These are phyloP conservation scores for Coranthus polyacanthus DNA, from an alignment of 2,797 vertebrate genomes.

Conservation along the genomic window DNA sequence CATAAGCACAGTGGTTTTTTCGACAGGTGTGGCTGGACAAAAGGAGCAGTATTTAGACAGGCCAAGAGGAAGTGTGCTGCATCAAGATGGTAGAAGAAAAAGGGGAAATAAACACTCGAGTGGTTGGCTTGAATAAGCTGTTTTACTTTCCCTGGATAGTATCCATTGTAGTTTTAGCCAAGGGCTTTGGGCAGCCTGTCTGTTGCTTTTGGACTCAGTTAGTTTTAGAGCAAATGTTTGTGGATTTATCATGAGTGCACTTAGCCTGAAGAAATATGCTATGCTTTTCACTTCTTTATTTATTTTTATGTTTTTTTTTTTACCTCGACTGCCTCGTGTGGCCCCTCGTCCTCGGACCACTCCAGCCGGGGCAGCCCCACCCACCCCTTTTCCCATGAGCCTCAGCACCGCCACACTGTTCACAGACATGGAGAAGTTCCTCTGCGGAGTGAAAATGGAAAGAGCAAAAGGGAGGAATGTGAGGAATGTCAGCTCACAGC, in stretches of 20 bases:
- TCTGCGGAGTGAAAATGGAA: constrained; percentile 79
- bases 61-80: constrained; percentile 72
- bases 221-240: constrained; percentile 21
- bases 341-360: constrained; percentile 90
- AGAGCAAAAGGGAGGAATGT: constrained; percentile 67
- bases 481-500: constrained; percentile 61
- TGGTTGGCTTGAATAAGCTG: constrained; percentile 55
- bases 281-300: not conserved
- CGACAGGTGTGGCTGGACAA: constrained; percentile 61
- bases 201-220: constrained; percentile 52
- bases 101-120: constrained; percentile 64
- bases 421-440: constrained; percentile 97
- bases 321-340: constrained; percentile 91
- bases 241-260: constrained; percentile 29
- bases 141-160: constrained; percentile 39
- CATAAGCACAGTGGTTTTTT: constrained; percentile 18
- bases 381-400: constrained; percentile 92
- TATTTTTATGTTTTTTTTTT: constrained; percentile 38
- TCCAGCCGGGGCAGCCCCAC: constrained; percentile 83
- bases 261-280: constrained; percentile 7
- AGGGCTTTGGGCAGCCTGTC: constrained; percentile 28
- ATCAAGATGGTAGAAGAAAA: constrained; percentile 67
- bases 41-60: constrained; percentile 53
- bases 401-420: constrained; percentile 95
- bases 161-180: constrained; percentile 42